Conservation (phyloP, 1,140 invertebrate species). For the Brachionus koreanus region DNA sequence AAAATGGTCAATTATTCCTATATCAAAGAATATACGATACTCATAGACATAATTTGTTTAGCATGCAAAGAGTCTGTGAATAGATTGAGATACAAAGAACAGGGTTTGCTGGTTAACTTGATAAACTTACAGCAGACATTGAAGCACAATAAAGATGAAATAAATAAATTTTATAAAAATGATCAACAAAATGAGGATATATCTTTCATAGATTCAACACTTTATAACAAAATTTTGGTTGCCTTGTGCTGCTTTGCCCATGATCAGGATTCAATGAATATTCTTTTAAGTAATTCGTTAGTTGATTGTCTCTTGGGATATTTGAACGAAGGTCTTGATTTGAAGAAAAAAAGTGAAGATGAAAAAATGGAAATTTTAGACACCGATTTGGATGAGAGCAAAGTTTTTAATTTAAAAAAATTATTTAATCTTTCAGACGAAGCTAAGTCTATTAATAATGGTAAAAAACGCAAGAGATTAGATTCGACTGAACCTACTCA, state of each 20-base stretch:
- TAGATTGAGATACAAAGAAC: constrained; percentile 4
- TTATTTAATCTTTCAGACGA: neutral
- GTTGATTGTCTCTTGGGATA: constrained; percentile 26
- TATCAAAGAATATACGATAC: constrained; percentile 33
- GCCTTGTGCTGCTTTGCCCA: constrained; percentile 41
- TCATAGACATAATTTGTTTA: constrained; percentile 25
- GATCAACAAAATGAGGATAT: neutral
- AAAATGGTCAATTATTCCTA: neutral
- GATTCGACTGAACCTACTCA: neutral
- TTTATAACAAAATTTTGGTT: constrained; percentile 36
- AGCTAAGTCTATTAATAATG: neutral
- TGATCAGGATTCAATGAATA: constrained; percentile 44
- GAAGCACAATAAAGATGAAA: constrained; percentile 24
- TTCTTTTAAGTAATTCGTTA: constrained; percentile 7
- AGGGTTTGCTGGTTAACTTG: neutral
- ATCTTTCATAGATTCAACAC: neutral
- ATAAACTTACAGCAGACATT: constrained; percentile 18
- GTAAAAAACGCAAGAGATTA: neutral
- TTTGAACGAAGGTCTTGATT: neutral
- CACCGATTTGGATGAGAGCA: neutral
- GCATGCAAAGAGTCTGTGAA: constrained; percentile 24
- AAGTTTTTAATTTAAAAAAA: constrained; percentile 23
- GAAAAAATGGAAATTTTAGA: neutral
- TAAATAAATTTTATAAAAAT: constrained; percentile 20
- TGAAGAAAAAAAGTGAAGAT: neutral